Evolutionary conservation across 2,888 invertebrate species (phyloP).

Genomic region (Latrodectus elegans): DNA sequence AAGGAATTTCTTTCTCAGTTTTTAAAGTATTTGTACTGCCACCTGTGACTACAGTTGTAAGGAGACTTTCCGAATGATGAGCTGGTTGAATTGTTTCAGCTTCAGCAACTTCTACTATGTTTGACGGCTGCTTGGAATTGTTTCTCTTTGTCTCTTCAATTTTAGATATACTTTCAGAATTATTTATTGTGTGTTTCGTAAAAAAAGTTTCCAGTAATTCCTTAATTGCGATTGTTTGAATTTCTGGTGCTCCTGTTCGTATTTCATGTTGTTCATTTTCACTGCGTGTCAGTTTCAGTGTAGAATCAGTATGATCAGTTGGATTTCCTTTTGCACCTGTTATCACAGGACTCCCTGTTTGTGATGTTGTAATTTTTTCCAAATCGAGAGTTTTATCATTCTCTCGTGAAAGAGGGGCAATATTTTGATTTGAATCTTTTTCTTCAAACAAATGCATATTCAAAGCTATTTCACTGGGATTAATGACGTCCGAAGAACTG

Average conservation of each 20-base stretch:
- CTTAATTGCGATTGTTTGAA: slow-evolving; percentile 37
- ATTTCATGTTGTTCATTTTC: slow-evolving; percentile 7
- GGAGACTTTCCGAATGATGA: no score
- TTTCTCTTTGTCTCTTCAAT: slow-evolving; percentile 24
- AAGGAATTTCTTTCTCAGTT: no score
- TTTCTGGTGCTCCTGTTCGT: slow-evolving; percentile 35
- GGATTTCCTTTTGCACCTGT: background rate
- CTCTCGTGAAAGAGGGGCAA: slow-evolving; percentile 3
- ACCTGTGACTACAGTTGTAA: no score
- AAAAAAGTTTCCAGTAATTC: slow-evolving; percentile 26
- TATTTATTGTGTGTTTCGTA: slow-evolving; percentile 7
- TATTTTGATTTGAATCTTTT: background rate
- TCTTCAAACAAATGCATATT: background rate
- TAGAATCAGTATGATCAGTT: background rate
- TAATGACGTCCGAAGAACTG: slow-evolving; percentile 2
- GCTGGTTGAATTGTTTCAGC: background rate
- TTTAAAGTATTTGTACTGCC: no score
- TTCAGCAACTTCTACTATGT: background rate
- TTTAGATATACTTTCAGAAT: slow-evolving; percentile 4
- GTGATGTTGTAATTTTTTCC: slow-evolving; percentile 19
- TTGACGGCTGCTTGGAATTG: slow-evolving; percentile 51
- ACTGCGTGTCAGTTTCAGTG: background rate
- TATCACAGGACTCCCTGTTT: background rate
- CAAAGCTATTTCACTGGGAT: background rate
- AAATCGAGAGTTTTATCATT: slow-evolving; percentile 54